Conservation (phyloP, 2,113 vertebrate genomes). For the Lepus americanus region DNA sequence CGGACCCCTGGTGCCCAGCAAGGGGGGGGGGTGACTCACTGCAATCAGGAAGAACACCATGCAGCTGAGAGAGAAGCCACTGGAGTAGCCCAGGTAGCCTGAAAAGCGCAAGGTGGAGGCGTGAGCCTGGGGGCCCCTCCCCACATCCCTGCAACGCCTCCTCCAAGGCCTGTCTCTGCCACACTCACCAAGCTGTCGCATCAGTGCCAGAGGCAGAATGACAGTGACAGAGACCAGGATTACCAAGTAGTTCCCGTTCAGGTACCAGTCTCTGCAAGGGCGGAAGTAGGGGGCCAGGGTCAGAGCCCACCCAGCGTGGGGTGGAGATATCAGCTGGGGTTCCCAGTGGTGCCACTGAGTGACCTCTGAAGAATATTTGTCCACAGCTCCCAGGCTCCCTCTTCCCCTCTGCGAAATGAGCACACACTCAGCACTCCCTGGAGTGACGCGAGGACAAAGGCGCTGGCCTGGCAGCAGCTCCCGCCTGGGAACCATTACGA, state of each 20-base stretch:
- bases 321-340: background rate
- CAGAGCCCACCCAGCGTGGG: background rate
- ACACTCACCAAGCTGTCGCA: constrained; percentile 97
- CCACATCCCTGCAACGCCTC: background rate
- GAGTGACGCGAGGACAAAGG: no score
- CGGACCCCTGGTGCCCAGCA: background rate
- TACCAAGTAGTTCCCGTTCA: constrained; percentile 98
- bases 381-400: background rate
- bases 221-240: constrained; percentile 93
- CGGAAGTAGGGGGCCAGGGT: constrained; percentile 34
- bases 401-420: background rate
- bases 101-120: constrained; percentile 29
- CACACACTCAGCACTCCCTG: background rate
- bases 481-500: fast-evolving
- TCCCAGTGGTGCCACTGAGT: background rate
- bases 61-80: constrained; percentile 98
- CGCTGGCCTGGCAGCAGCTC: background rate
- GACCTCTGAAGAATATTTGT: background rate
- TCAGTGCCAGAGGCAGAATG: constrained; percentile 96
- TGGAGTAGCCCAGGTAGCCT: constrained; percentile 98
- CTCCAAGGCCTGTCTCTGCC: background rate
- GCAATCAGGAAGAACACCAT: constrained; percentile 98
- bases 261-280: constrained; percentile 94
- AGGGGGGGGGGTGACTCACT: constrained; percentile 88
- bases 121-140: constrained; percentile 47